phyloP scores from a whole-genome alignment of 2,888 invertebrate genomes.

The Macaria notata region DNA sequence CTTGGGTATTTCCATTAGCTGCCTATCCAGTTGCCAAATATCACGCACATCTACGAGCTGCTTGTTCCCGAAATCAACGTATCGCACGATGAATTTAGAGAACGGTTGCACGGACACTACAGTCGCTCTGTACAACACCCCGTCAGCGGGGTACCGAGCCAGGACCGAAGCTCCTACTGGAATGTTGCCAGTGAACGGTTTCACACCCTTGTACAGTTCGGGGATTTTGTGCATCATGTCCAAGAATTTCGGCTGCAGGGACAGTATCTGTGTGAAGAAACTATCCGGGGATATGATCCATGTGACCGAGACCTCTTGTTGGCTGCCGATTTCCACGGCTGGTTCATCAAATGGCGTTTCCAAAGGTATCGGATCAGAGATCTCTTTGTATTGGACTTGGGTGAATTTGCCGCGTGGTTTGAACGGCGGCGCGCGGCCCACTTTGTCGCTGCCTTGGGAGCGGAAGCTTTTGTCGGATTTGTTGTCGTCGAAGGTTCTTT shows the following conservation, averaged over 20 bases:
- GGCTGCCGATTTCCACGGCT: conserved; percentile 73
- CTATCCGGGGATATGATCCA: conserved; percentile 90
- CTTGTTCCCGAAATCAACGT: conserved; percentile 90
- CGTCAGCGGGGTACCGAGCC: conserved; percentile 87
- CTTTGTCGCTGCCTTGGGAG: conserved; percentile 52
- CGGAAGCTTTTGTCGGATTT: conserved; percentile 58
- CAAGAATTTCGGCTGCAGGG: conserved; percentile 81
- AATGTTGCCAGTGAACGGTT: conserved; percentile 61
- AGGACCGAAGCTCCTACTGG: conserved; percentile 85
- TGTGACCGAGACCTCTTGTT: conserved; percentile 83
- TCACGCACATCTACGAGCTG: conserved; percentile 84
- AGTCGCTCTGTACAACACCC: conserved; percentile 87
- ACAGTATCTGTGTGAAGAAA: conserved; percentile 85
- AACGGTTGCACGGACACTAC: conserved; percentile 82
- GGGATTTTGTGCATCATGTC: conserved; percentile 88
- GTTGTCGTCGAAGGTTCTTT: conserved; percentile 59
- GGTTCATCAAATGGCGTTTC: conserved; percentile 74
- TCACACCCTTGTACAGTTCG: conserved; percentile 82
- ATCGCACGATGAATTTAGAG: conserved; percentile 85
- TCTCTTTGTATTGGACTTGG: conserved; percentile 60
- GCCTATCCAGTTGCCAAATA: conserved; percentile 86
- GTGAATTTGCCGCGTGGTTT: conserved; percentile 61
- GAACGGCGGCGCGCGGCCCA: conserved; percentile 55
- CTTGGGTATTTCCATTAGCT: conserved; percentile 84
- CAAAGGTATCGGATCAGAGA: conserved; percentile 70